Percentiles rank a stretch among this genome's conserved stretches.
These are phyloP conservation scores for Gallinago jamesoni DNA, from an alignment of 2,113 vertebrate species.

Conservation along the genomic window DNA sequence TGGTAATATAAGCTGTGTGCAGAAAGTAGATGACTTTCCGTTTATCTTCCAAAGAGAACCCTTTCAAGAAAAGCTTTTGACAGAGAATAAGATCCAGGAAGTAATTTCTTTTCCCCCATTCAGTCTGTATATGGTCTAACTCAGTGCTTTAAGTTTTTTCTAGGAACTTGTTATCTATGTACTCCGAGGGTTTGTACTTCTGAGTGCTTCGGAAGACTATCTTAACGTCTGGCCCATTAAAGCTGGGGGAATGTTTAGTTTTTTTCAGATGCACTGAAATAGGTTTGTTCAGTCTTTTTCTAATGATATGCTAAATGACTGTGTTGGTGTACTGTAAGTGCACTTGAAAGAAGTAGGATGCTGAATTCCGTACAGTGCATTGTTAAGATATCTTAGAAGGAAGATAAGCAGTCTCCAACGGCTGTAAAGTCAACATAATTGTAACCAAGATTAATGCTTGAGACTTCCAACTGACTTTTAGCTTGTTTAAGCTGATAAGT, in stretches of 20 bases:
- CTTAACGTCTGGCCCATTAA: not conserved
- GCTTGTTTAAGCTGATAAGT: not conserved
- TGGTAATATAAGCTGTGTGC: not conserved
- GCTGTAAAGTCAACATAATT: slow-evolving; percentile 6
- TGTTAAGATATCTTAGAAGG: not conserved
- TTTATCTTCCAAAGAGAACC: not conserved
- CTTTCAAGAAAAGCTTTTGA: not conserved
- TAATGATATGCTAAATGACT: not conserved
- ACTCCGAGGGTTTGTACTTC: not conserved
- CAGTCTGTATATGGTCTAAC: not conserved
- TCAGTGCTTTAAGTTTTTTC: not conserved
- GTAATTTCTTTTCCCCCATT: not conserved
- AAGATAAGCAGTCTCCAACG: not conserved
- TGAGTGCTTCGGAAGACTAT: not conserved
- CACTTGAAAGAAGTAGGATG: not conserved
- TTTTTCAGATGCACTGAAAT: not conserved
- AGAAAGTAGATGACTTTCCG: not conserved
- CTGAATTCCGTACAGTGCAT: not conserved
- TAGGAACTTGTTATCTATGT: not conserved
- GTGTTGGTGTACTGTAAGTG: not conserved
- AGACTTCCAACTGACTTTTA: not conserved
- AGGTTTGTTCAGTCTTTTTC: not conserved
- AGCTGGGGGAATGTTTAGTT: not conserved
- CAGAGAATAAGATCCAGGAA: not conserved
- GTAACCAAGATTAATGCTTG: not conserved